Base-by-base conservation (phyloP, 2,113 vertebrate genomes). In the Jaculus jaculus region DNA sequence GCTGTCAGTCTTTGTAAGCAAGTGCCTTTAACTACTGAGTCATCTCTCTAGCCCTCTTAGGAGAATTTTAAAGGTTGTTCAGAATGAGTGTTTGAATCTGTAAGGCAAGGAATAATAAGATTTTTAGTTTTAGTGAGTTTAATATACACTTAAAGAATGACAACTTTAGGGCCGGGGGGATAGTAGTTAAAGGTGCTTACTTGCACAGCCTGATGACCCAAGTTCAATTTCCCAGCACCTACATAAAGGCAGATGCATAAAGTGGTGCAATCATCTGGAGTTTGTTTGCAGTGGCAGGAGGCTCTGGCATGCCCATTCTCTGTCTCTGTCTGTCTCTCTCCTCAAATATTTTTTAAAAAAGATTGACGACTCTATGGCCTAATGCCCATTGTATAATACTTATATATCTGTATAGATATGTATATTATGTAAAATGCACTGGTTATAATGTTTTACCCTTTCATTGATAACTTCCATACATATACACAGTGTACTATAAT, bases 61-160 rank as follows among this genome's bases (percentile, higher is more conserved):
- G 32, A 82, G 54, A 81, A 69, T 89, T 81, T 93, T 78, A 85
- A 39, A 74, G 66, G 34, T 77, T 88, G 26, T 26, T 77, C 86
- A 74, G 54, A 83, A 79, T 79, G 69, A 71, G 16, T 32, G 16
- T 96, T 91, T 84, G 39, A 89, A 66, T 84, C 26, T 21, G 4
- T 91, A 58, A 6, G 90, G 18, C 39, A 74, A 60, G 68, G 78
- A 89, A 37, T 72, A 84, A n/a, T 84, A 63, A 87, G 39, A 88
- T 66, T 93, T 90, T 84, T 83, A 66, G 63, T 73, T 47, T 54
- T 63, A 26, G 30, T 54, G 0, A 95, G 15, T 74, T 34, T 23
- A 81, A 51, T 34, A 65, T n/a, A 60, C 63, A 66, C 2, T 17
- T 30, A 18, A n/a, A 54, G 42, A 74, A 61, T 72, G 51, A 72